phyloP scores from a whole-genome alignment of 2,113 vertebrate genomes.

The Chaenogobius annularis region DNA sequence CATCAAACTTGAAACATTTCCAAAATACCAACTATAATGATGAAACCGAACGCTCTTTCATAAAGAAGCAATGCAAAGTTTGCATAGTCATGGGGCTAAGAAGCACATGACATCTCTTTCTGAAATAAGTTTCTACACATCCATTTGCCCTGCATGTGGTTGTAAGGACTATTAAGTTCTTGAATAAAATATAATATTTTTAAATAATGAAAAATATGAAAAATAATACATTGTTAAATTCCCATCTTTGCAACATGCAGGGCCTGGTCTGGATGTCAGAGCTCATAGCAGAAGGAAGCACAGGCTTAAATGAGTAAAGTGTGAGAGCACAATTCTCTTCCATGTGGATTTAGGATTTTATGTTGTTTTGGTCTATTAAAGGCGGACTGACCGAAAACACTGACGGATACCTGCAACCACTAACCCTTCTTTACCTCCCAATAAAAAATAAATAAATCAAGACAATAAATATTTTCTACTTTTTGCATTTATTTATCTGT shows the following conservation, averaged over 20 bases:
- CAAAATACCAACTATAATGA: conserved; percentile 24
- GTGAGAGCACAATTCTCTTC: conserved; percentile 73
- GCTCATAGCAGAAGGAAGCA: conserved; percentile 63
- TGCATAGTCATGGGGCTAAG: conserved; percentile 13
- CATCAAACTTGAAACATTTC: conserved; percentile 54
- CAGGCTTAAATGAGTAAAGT: conserved; percentile 51
- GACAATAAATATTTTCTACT: conserved; percentile 79
- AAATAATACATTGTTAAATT: conserved; percentile 67
- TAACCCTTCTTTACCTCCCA: conserved; percentile 40
- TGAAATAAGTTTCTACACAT: conserved; percentile 58
- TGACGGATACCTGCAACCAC: conserved; percentile 66
- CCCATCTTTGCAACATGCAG: conserved; percentile 59
- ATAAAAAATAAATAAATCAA: conserved; percentile 69
- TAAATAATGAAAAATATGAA: conserved; percentile 27
- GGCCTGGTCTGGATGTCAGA: conserved; percentile 47
- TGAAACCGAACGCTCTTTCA: conserved; percentile 3
- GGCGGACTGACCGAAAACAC: conserved; percentile 56
- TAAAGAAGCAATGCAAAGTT: conserved; percentile 7
- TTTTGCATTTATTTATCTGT: conserved; percentile 90
- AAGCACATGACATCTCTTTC: conserved; percentile 62
- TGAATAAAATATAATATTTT: neutral
- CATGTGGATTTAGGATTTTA: conserved; percentile 70
- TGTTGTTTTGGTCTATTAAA: conserved; percentile 26
- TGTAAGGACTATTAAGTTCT: conserved; percentile 27
- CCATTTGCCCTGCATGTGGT: conserved; percentile 63